Evolutionary conservation across 2,113 vertebrate species (phyloP).

Genomic region (Chaenocephalus aceratus): DNA sequence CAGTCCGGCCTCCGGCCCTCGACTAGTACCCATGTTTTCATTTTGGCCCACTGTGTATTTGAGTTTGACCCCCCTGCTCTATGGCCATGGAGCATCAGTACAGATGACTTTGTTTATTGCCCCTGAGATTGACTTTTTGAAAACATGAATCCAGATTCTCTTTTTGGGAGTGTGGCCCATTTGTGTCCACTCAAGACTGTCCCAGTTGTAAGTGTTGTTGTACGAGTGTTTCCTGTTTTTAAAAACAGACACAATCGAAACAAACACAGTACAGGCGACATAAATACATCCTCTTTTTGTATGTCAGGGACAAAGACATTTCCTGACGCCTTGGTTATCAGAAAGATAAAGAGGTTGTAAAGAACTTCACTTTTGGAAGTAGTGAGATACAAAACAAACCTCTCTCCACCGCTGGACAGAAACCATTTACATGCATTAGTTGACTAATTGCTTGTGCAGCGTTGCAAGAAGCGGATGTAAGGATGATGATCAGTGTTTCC

Average conservation of each 20-base stretch:
- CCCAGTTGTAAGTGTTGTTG: not conserved
- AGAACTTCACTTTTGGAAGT: conserved; percentile 6
- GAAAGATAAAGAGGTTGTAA: conserved; percentile 9
- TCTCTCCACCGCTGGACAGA: not conserved
- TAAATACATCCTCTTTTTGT: conserved; percentile 1
- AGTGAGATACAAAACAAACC: conserved; percentile 6
- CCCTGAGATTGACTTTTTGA: too few relatives aligned
- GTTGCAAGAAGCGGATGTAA: not conserved
- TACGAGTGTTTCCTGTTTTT: not conserved
- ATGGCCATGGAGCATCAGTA: too few relatives aligned
- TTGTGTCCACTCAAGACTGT: not conserved
- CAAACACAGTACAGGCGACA: not conserved
- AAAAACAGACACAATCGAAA: conserved; percentile 7
- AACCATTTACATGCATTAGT: not conserved
- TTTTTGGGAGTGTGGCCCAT: not conserved
- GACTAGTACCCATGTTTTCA: too few relatives aligned
- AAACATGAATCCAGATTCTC: too few relatives aligned
- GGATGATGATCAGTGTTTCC: not conserved
- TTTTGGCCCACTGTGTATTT: too few relatives aligned
- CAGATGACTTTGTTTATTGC: too few relatives aligned
- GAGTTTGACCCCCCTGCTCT: too few relatives aligned
- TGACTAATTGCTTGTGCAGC: not conserved
- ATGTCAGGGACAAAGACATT: conserved; percentile 19
- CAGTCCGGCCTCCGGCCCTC: too few relatives aligned
- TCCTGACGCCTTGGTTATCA: not conserved